Base-by-base conservation (phyloP, 2,888 invertebrate genomes). In the Epistrophe eligans region DNA sequence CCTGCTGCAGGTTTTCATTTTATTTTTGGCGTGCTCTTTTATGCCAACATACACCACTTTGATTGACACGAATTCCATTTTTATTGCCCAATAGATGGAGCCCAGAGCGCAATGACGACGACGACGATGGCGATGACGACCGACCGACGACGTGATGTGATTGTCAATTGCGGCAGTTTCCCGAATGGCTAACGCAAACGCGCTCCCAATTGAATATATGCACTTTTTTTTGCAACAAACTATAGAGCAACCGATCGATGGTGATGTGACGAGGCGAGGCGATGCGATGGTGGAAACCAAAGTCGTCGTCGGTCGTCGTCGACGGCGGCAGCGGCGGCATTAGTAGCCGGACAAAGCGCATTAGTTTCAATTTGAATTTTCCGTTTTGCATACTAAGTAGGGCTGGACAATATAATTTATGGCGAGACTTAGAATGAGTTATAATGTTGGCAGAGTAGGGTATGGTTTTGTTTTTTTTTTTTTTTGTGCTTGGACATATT, bases 361-460 rank as follows among this genome's bases (percentile, higher is more conserved):
- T 87, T 87, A 87, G 83, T 83, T 87, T 87, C 87, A 87, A 87
- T 87, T 82, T 67, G 57, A 85, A 74, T 82, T 87, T 77, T 79
- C 71, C 79, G 79, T 79, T 87, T 87, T 79, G 87, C 87, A 87
- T 87, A 83, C 87, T 79, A 87, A 87, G 79, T 83, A 58, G 73
- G 71, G 32, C 64, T 40, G 66, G 55, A 50, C 40, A 71, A 48
- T 66, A 80, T 62, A 62, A 76, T 87, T 82, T 85, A 83, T 79
- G 74, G 79, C 60, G 45, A 79, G 64, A 67, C 71, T 79, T 74
- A 64, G 82, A 79, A 82, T 82, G 77, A 87, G 52, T 82, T 79
- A 87, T 85, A 50, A 28, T 67, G 67, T 52, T 60, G 28, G 17
- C 28, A 43, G 62, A 19, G 38, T 57, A 58, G 62, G 17, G 28